Evolutionary conservation across 2,797 vertebrate genomes (phyloP), one percentile per base, ranked within the genome.

Genomic region (Gila robusta): DNA sequence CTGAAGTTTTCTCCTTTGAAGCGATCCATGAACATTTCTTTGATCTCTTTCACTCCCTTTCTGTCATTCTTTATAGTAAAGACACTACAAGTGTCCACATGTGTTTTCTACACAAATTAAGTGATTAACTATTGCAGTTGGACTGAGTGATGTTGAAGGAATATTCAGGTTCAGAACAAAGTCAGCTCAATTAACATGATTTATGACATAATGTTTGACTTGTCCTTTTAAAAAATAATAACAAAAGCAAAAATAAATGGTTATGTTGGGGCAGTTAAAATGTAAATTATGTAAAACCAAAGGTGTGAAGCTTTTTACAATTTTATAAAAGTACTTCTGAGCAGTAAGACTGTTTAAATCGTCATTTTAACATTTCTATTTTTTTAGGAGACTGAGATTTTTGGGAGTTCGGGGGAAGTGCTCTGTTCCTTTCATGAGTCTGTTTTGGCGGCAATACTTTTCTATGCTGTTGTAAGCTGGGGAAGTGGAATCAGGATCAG

Each of bases 1-100:
- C 37, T 79, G 56, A 78, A 41, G 37, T 28, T 23, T 59, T 39
- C 19, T 54, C 11, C 35, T 78, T 78, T 78, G 54, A 78, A 78
- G 54, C 59, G 54, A 14, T 39, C 54, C 54, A 62, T 10, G 54
- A 41, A 56, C 14, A 26, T 54, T 0, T 62, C 35, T 59, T 78
- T 78, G 76, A 41, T 78, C 35, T 62, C 12, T 28, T 62, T 41
- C 37, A 17, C 16, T 37, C 52, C 32, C 1, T n/a, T 78, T 39
- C 32, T 78, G 32, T 79, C 14, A 41, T 62, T 41, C 23, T 79
- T 62, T 79, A 41, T 8, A 62, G 54, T 41, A 37, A 79, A 62
- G 37, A 79, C 3, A 16, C 3, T 62, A 26, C 35, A 62, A 26
- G 76, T 62, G 37, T 62, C 35, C 76, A 79, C 14, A 26, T 21